phyloP scores from a whole-genome alignment of 2,888 invertebrate genomes.

The Trissolcus brochymenae region DNA sequence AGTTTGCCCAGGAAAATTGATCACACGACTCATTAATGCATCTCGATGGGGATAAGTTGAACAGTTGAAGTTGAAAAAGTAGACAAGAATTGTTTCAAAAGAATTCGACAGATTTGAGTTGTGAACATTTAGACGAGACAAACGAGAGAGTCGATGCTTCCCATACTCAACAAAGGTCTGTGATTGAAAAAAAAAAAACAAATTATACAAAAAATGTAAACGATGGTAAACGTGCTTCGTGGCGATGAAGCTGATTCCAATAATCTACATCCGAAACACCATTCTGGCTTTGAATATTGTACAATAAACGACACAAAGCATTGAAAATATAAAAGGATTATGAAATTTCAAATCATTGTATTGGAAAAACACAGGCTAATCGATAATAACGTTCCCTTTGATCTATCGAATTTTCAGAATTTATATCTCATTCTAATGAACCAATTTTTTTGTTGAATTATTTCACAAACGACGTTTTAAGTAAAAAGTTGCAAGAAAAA shows the following conservation, averaged over 20 bases:
- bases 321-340: background rate
- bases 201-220: constrained; percentile 8
- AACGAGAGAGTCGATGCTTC: constrained; percentile 39
- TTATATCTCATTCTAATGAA: too few species aligned
- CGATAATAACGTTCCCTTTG: background rate
- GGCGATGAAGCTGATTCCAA: constrained; percentile 31
- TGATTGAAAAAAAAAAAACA: constrained; percentile 30
- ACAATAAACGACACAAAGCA: background rate
- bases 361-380: background rate
- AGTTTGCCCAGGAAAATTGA: too few species aligned
- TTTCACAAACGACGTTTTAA: too few species aligned
- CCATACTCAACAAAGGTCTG: constrained; percentile 48
- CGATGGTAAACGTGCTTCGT: constrained; percentile 43
- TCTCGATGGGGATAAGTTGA: too few species aligned
- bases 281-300: constrained; percentile 10
- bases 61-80: too few species aligned
- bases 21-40: too few species aligned
- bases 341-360: background rate
- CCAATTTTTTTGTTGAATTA: too few species aligned
- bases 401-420: background rate
- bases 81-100: too few species aligned
- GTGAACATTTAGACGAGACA: background rate
- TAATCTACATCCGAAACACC: constrained; percentile 7
- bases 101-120: too few species aligned
- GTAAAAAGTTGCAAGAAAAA: too few species aligned